Evolutionary conservation across 2,888 invertebrate species (phyloP).

Genomic region (Perizoma flavofasciatum): DNA sequence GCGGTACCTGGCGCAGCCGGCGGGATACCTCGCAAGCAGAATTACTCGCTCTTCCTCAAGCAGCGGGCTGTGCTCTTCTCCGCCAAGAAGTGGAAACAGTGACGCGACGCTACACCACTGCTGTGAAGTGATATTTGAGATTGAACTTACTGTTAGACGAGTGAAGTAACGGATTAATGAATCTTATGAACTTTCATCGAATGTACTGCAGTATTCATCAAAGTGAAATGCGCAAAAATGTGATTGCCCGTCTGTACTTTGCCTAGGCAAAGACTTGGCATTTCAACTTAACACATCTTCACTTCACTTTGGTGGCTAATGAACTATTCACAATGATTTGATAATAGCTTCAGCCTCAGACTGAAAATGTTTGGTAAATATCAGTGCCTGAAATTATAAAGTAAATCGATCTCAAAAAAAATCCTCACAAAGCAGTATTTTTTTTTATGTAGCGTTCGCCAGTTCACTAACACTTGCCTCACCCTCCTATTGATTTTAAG

Average conservation of each 20-base stretch:
- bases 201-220: not conserved
- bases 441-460: constrained; percentile 44
- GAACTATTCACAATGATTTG: no score
- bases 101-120: constrained; percentile 34
- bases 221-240: not conserved
- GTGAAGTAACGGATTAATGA: no score
- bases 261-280: no score
- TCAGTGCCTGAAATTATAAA: not conserved
- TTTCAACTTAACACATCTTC: no score
- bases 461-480: constrained; percentile 60
- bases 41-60: constrained; percentile 78
- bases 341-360: no score
- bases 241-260: no score
- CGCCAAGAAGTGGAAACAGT: constrained; percentile 82
- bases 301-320: not conserved
- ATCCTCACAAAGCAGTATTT: constrained; percentile 12
- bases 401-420: not conserved
- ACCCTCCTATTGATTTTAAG: constrained; percentile 62
- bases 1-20: constrained; percentile 25
- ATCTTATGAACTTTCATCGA: not conserved
- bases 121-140: constrained; percentile 12
- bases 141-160: not conserved
- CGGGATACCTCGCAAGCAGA: constrained; percentile 68
- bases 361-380: no score
- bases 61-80: constrained; percentile 81